These are phyloP conservation scores for Aselliscus stoliczkanus DNA, from an alignment of 2,797 vertebrate species.

Conservation along the genomic window DNA sequence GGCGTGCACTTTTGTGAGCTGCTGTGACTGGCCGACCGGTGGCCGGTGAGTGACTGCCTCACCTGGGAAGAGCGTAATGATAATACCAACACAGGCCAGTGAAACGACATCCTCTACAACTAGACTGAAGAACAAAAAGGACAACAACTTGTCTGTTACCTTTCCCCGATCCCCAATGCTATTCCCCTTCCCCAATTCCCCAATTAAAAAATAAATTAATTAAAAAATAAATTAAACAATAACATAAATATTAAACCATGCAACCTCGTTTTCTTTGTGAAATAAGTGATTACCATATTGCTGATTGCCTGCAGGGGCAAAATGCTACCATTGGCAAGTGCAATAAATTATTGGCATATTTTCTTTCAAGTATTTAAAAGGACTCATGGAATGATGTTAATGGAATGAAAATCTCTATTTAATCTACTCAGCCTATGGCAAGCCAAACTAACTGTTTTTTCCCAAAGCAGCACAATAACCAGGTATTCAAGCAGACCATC, in stretches of 20 bases:
- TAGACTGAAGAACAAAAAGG: too few species aligned
- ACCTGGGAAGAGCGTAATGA: too few species aligned
- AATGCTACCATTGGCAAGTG: neutral
- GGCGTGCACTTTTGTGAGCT: too few species aligned
- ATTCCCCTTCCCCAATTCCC: too few species aligned
- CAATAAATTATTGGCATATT: neutral
- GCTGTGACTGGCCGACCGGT: too few species aligned
- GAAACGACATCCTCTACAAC: too few species aligned
- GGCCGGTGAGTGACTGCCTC: too few species aligned
- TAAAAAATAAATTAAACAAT: too few species aligned
- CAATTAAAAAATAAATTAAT: too few species aligned
- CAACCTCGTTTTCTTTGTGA: constrained; percentile 15
- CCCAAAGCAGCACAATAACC: neutral
- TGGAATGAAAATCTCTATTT: neutral
- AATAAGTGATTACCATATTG: neutral
- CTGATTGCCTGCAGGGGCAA: neutral
- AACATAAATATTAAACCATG: neutral
- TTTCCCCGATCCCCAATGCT: too few species aligned
- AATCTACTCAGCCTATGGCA: neutral
- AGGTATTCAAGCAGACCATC: neutral
- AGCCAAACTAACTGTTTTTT: neutral
- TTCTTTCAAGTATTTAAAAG: constrained; percentile 14
- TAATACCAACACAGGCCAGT: too few species aligned
- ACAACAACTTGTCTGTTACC: too few species aligned
- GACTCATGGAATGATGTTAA: neutral